Percentiles rank a stretch among this genome's conserved stretches.
Conservation (phyloP, 1,140 invertebrate genomes). For the Dendrolimus punctatus region DNA sequence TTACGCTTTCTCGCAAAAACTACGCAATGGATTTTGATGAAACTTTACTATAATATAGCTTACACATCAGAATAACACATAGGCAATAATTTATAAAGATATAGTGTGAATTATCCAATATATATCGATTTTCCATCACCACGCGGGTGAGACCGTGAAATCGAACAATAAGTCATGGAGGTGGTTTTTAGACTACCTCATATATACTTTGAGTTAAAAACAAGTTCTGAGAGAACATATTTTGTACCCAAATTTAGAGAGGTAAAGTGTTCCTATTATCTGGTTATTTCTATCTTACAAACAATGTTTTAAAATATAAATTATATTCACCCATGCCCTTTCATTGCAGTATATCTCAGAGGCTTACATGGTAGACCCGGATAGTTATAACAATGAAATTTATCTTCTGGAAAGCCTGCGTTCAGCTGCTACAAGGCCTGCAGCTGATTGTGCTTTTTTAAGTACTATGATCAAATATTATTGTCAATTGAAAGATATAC, state of each 20-base stretch:
- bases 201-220: slow-evolving; percentile 91
- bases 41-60: too few relatives aligned
- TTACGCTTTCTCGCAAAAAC: too few relatives aligned
- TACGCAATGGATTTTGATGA: too few relatives aligned
- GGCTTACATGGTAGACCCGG: slow-evolving; percentile 94
- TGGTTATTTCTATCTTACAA: too few relatives aligned
- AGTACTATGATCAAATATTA: slow-evolving; percentile 93
- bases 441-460: slow-evolving; percentile 87
- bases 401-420: slow-evolving; percentile 89
- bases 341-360: slow-evolving; percentile 89
- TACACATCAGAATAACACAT: too few relatives aligned
- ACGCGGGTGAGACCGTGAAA: too few relatives aligned
- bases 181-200: slow-evolving; percentile 94
- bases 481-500: slow-evolving; percentile 93
- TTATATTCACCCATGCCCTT: slow-evolving; percentile 24
- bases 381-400: slow-evolving; percentile 91
- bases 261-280: slow-evolving; percentile 71
- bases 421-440: slow-evolving; percentile 85
- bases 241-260: slow-evolving; percentile 89
- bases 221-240: slow-evolving; percentile 83
- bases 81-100: slow-evolving; percentile 48
- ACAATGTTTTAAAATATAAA: slow-evolving; percentile 25
- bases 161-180: slow-evolving; percentile 85
- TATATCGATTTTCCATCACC: slow-evolving; percentile 18
- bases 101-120: slow-evolving; percentile 31